Percentiles rank a stretch among this genome's conserved stretches.
These are phyloP conservation scores for Drosophila dunni DNA, from an alignment of 1,140 invertebrate species.

Conservation along the genomic window DNA sequence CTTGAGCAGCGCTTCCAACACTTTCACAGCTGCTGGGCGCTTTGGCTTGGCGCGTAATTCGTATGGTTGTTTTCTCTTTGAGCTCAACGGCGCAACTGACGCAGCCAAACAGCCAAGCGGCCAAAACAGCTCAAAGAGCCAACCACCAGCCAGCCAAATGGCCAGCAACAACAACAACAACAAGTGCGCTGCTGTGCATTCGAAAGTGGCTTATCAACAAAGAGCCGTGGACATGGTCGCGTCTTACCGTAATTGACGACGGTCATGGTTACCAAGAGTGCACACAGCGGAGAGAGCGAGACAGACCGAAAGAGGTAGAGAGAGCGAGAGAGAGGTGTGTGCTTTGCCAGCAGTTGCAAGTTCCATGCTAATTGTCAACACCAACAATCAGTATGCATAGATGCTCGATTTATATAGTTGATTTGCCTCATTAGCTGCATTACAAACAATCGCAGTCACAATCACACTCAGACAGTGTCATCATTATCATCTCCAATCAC, in stretches of 20 bases:
- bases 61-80: slow-evolving; percentile 76
- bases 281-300: not conserved
- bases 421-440: slow-evolving; percentile 59
- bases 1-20: slow-evolving; percentile 57
- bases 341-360: slow-evolving; percentile 45
- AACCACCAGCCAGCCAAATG: slow-evolving; percentile 43
- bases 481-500: slow-evolving; percentile 12
- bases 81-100: slow-evolving; percentile 75
- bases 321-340: not conserved
- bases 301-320: not conserved
- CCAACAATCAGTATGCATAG: slow-evolving; percentile 57
- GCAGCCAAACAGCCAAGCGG: slow-evolving; percentile 40
- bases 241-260: slow-evolving; percentile 60
- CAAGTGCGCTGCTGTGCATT: slow-evolving; percentile 65
- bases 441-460: slow-evolving; percentile 31
- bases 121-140: slow-evolving; percentile 44
- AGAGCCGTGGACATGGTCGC: slow-evolving; percentile 60
- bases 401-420: slow-evolving; percentile 66
- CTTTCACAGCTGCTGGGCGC: slow-evolving; percentile 66
- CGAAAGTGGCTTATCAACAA: slow-evolving; percentile 81
- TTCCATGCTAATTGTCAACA: slow-evolving; percentile 71
- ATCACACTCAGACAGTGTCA: slow-evolving; percentile 13
- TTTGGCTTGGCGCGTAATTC: slow-evolving; percentile 53
- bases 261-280: slow-evolving; percentile 42
- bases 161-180: slow-evolving; percentile 12